These are phyloP conservation scores for Cynopterus sphinx DNA, from an alignment of 2,797 vertebrate species.

Conservation along the genomic window DNA sequence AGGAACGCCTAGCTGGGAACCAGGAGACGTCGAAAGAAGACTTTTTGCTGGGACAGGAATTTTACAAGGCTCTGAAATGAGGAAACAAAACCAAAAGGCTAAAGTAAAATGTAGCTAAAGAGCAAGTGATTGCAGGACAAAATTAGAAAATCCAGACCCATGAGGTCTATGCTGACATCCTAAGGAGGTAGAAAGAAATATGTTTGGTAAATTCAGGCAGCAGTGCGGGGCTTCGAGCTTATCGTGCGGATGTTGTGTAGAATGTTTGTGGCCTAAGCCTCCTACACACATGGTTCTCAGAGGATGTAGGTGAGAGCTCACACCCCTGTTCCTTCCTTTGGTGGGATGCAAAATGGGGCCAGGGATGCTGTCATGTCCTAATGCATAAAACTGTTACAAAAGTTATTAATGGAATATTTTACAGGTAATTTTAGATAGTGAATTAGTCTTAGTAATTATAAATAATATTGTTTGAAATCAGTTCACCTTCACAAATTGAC, in stretches of 20 bases:
- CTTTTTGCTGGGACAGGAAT: background rate
- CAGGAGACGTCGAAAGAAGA: background rate
- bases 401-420: background rate
- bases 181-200: background rate
- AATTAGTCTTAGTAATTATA: background rate
- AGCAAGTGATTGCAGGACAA: background rate
- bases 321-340: background rate
- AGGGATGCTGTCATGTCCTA: too few relatives aligned
- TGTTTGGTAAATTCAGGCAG: background rate
- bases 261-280: background rate
- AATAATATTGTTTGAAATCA: background rate
- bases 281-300: background rate
- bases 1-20: background rate
- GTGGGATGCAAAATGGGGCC: background rate
- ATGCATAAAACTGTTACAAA: background rate
- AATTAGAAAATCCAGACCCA: constrained; percentile 39
- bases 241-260: background rate
- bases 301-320: background rate
- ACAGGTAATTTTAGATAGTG: background rate
- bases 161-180: background rate
- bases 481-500: background rate
- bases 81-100: background rate
- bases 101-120: background rate
- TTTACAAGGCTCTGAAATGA: background rate
- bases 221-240: background rate